Percentiles rank a stretch among this genome's conserved stretches.
Conservation (phyloP, 2,888 invertebrate species). For the Lampropteryx suffumata region DNA sequence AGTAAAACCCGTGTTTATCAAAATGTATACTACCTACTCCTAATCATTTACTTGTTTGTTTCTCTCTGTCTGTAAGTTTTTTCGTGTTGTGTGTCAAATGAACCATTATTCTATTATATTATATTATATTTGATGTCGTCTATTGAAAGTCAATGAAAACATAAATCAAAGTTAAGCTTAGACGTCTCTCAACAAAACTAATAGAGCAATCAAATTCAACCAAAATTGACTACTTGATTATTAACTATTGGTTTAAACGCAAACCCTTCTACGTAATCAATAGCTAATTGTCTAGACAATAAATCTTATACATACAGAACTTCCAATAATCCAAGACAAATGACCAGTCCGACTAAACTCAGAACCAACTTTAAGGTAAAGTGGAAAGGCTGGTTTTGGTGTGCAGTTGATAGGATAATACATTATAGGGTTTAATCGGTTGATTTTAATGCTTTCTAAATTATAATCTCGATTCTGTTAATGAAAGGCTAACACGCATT, state of each 20-base stretch:
- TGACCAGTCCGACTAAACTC: conserved; percentile 23
- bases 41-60: no score
- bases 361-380: conserved; percentile 32
- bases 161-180: conserved; percentile 24
- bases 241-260: conserved; percentile 58
- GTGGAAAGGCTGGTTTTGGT: conserved; percentile 25
- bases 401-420: conserved; percentile 19
- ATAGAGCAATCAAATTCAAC: conserved; percentile 46
- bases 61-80: no score
- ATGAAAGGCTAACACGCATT: conserved; percentile 49
- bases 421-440: conserved; percentile 43
- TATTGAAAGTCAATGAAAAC: not conserved
- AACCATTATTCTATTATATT: no score
- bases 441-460: conserved; percentile 52
- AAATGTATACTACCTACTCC: no score
- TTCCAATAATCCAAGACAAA: conserved; percentile 41
- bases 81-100: no score
- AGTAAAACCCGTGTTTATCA: no score
- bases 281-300: conserved; percentile 62
- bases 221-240: conserved; percentile 46
- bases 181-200: conserved; percentile 28
- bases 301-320: conserved; percentile 55
- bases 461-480: conserved; percentile 47
- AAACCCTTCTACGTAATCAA: conserved; percentile 56
- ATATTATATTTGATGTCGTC: no score